phyloP scores from a whole-genome alignment of 2,797 vertebrate genomes.

The Cygnus olor region DNA sequence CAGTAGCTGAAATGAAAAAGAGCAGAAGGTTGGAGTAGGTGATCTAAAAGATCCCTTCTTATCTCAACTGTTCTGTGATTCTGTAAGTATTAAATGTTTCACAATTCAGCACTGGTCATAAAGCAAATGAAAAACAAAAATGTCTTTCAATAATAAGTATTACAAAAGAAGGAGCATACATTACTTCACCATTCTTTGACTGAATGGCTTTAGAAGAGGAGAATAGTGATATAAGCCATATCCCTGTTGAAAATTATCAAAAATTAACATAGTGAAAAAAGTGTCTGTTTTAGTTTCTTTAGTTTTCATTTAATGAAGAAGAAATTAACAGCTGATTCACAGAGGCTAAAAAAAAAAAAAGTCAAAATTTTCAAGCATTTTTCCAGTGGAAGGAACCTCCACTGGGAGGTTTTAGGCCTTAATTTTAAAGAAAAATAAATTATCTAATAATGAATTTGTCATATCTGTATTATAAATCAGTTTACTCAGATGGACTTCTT shows the following conservation, averaged over 20 bases:
- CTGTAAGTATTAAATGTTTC: neutral
- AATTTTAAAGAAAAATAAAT: conserved; percentile 45
- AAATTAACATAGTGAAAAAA: conserved; percentile 36
- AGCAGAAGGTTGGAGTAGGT: neutral
- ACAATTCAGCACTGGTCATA: neutral
- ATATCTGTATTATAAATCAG: conserved; percentile 5
- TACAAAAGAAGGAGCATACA: neutral
- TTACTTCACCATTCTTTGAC: neutral
- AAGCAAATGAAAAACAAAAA: neutral
- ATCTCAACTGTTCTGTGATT: neutral
- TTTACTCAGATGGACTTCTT: conserved; percentile 7
- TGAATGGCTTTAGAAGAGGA: neutral
- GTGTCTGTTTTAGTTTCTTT: conserved; percentile 32
- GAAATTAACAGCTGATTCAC: conserved; percentile 47
- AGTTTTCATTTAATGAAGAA: conserved; percentile 27
- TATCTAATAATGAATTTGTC: neutral
- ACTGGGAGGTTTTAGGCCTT: neutral
- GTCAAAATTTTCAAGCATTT: conserved; percentile 23
- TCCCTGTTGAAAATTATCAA: neutral
- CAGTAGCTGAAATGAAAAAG: neutral
- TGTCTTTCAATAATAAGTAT: neutral
- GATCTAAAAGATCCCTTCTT: neutral
- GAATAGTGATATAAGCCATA: neutral
- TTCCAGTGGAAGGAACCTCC: neutral
- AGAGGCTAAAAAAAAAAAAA: conserved; percentile 10